phyloP scores from a whole-genome alignment of 2,113 vertebrate species.

The Oriolus oriolus region DNA sequence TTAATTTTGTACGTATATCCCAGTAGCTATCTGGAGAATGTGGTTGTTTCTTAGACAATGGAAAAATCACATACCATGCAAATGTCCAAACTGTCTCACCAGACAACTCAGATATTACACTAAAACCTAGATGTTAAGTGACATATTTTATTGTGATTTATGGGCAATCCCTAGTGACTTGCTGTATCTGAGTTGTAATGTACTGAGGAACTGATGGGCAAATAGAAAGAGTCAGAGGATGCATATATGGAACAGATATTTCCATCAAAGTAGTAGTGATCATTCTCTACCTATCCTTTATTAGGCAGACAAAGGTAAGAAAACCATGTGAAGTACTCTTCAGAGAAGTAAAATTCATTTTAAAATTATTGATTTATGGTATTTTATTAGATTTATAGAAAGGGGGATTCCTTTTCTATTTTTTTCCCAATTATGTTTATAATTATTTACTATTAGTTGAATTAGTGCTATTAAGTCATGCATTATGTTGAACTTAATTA shows the following conservation, averaged over 20 bases:
- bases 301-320: neutral
- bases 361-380: neutral
- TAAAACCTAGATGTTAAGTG: neutral
- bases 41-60: neutral
- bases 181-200: neutral
- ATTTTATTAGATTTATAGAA: neutral
- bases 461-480: neutral
- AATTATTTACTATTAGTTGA: neutral
- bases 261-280: neutral
- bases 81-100: neutral
- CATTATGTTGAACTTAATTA: neutral
- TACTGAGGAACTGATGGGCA: neutral
- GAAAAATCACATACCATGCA: conserved; percentile 5
- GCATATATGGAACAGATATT: neutral
- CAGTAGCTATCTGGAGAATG: neutral
- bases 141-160: conserved; percentile 33
- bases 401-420: neutral
- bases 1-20: neutral
- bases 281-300: neutral
- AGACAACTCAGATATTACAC: neutral
- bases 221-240: neutral
- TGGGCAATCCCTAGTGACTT: neutral
- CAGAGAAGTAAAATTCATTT: neutral
- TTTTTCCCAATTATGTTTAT: neutral
- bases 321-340: neutral